Base-by-base conservation (phyloP, 1,140 invertebrate species). In the Diorhabda elongata region DNA sequence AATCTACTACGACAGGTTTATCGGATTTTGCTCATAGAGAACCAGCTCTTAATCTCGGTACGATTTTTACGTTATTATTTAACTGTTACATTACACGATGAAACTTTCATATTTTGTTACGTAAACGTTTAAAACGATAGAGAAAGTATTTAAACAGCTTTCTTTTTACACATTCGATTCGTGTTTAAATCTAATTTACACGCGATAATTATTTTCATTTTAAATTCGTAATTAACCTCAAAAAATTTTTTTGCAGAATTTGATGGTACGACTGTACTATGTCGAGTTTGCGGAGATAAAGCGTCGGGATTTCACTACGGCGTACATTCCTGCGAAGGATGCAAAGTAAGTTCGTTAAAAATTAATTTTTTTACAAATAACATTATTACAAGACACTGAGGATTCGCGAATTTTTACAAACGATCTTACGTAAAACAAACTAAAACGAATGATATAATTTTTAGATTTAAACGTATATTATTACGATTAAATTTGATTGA, bases 291-390 rank as follows among this genome's bases (percentile, higher is more conserved):
- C 82, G 97, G 97, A 45, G 97, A 99, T 83, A 98, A 98, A 84
- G 97, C 97, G 61, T 97, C 95, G 78, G 98, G 97, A 67, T 99
- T 99, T 84, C 98, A 99, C 81, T 99, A 99, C 86, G 98, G 98
- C 61, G 98, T 99, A 71, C 97, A 98, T 84, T 98, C 96, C 73
- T 99, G 98, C 83, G 98, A 99, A 86, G 98, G 98, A 75, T 99
- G 97, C 90, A 99, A 99, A 93, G 97, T 99, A 87, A 90, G 90
- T 26, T 26, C 1, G 1, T 26, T 26, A 26, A 26, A 26, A 26
- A 26, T 26, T 26, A 26, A 26, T 26, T 26, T 26, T 26, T 26
- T 26, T 2, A 26, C 26, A 26, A 26, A 26, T 26, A 26, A 26
- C 26, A 26, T 26, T 26, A 26, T 26, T 26, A 26, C 26, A 26